phyloP scores from a whole-genome alignment of 2,797 vertebrate genomes.

The Chrysolophus pictus region DNA sequence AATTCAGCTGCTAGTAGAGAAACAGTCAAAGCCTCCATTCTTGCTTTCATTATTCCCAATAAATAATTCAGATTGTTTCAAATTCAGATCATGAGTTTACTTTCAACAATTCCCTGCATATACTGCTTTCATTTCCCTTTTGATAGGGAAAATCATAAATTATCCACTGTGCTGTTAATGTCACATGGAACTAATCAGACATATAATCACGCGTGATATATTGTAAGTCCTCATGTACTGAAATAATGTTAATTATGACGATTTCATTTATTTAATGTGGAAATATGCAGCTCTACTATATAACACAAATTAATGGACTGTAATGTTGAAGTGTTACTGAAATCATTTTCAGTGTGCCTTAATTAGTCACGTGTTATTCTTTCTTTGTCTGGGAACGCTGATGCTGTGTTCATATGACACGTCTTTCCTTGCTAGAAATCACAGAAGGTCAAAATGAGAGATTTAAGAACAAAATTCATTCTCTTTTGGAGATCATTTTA shows the following conservation, averaged over 20 bases:
- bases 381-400: conserved; percentile 26
- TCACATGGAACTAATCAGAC: conserved; percentile 40
- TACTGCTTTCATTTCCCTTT: neutral
- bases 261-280: conserved; percentile 53
- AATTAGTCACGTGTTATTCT: conserved; percentile 54
- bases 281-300: neutral
- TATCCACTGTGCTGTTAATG: neutral
- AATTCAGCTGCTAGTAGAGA: neutral
- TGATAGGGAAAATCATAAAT: conserved; percentile 17
- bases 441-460: conserved; percentile 10
- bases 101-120: neutral
- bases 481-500: neutral
- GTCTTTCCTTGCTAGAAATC: conserved; percentile 20
- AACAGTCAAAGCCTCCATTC: neutral
- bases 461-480: neutral
- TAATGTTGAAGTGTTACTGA: conserved; percentile 60
- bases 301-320: conserved; percentile 58
- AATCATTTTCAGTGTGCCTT: conserved; percentile 38
- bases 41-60: conserved; percentile 28
- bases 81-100: conserved; percentile 21
- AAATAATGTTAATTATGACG: conserved; percentile 61
- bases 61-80: conserved; percentile 60
- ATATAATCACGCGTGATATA: conserved; percentile 24
- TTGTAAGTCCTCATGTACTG: neutral
- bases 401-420: conserved; percentile 8